These are phyloP conservation scores for Cephus nigrinus DNA, from an alignment of 2,888 invertebrate species.

Conservation along the genomic window DNA sequence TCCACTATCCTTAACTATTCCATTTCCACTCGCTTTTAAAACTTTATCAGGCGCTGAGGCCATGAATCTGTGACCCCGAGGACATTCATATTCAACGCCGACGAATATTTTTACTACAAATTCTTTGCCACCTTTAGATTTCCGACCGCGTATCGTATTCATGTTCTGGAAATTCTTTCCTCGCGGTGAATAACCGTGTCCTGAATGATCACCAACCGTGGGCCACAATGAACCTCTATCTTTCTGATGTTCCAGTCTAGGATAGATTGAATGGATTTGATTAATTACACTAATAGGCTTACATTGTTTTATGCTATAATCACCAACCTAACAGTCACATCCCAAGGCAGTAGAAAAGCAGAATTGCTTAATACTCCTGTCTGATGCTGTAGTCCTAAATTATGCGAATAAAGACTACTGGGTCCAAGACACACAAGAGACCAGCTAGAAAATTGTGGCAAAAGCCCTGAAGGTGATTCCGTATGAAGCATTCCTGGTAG, in stretches of 20 bases:
- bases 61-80: slow-evolving; percentile 96
- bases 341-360: slow-evolving; percentile 94
- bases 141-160: slow-evolving; percentile 61
- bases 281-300: neutral
- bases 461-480: slow-evolving; percentile 78
- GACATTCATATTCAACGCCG: slow-evolving; percentile 97
- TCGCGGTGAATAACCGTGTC: slow-evolving; percentile 50
- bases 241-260: slow-evolving; percentile 64
- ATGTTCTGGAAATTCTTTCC: slow-evolving; percentile 60
- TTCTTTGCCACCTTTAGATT: slow-evolving; percentile 65
- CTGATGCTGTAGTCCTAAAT: slow-evolving; percentile 87
- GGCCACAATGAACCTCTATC: slow-evolving; percentile 64
- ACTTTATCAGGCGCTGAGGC: slow-evolving; percentile 88
- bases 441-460: slow-evolving; percentile 93
- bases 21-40: slow-evolving; percentile 77
- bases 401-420: slow-evolving; percentile 90
- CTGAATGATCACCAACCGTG: slow-evolving; percentile 56
- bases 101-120: slow-evolving; percentile 86
- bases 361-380: slow-evolving; percentile 91
- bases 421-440: slow-evolving; percentile 90
- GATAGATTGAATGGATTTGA: neutral
- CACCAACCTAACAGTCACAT: slow-evolving; percentile 76
- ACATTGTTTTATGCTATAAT: neutral
- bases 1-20: slow-evolving; percentile 83
- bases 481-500: slow-evolving; percentile 91